Base-by-base conservation (phyloP, 2,797 vertebrate species). In the Borostomias antarcticus region DNA sequence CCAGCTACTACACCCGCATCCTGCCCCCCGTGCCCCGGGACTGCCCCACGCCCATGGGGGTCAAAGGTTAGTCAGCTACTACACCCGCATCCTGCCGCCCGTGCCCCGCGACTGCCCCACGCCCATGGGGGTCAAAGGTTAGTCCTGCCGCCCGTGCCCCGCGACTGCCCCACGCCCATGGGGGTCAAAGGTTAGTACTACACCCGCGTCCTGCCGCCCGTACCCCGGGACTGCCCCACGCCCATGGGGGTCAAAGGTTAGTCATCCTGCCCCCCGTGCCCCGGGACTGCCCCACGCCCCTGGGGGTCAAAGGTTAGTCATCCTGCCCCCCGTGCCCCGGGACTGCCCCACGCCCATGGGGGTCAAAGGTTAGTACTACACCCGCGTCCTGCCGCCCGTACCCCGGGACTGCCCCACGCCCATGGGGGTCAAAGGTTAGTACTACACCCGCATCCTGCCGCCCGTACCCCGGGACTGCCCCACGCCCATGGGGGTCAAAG, bases 1-100 rank as follows among this genome's bases (percentile, higher is more conserved):
- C 82, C 70, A 95, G 92, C 73, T 98, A 96, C 62, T 98, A 95
- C 79, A 98, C 96, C 0, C 93, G 96, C 0, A 3, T 98, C 60
- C 93, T 99, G 7, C 40, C 40, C 40, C 40, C 40, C n/a, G 40
- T 45, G 13, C 40, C 40, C n/a, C 40, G n/a, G 17, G 40, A 45
- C 9, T 45, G 40, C 40, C 40, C 40, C 4, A 45, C 40, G n/a
- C 40, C 40, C 1, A 13, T 45, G 40, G 40, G 40, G 40, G 40
- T 45, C 40, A 45, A 45, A 45, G 40, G 40, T 45, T 13, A 45
- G 40, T 45, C 15, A 9, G 40, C 73, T 98, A 96, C 62, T 98
- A 95, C 79, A 98, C 96, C 0, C 93, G 96, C 0, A n/a, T n/a
- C n/a, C n/a, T n/a, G n/a, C n/a, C n/a, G n/a, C n/a, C n/a, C n/a